Conservation (phyloP, 2,113 vertebrate species). For the Dasyurus viverrinus region DNA sequence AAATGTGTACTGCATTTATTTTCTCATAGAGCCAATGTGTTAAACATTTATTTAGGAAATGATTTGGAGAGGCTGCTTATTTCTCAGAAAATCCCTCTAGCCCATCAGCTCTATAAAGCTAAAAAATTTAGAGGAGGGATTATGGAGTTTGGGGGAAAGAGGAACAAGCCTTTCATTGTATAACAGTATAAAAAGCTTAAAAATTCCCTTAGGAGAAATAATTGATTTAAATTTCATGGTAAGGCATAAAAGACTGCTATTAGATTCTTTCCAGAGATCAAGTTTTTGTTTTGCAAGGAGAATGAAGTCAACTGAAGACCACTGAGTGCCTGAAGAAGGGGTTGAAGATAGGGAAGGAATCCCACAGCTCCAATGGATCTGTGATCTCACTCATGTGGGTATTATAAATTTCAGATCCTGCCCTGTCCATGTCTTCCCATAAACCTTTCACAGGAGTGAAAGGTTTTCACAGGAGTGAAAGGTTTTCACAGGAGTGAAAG, state of each 20-base stretch:
- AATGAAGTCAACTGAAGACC: background rate
- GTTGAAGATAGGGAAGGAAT: background rate
- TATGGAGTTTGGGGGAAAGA: background rate
- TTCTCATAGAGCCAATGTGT: background rate
- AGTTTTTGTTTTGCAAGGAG: background rate
- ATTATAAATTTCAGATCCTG: background rate
- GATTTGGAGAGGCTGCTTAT: background rate
- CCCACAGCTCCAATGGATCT: background rate
- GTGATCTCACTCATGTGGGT: background rate
- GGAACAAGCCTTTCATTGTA: background rate
- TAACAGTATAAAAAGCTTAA: background rate
- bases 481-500: no score
- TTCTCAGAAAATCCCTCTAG: background rate
- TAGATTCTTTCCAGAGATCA: background rate
- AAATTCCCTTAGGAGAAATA: background rate
- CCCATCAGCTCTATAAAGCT: background rate
- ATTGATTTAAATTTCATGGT: background rate
- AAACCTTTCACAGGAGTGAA: background rate
- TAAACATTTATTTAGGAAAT: background rate
- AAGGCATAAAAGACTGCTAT: background rate
- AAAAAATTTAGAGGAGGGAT: background rate
- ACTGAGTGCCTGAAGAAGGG: background rate
- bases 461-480: no score
- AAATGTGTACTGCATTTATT: background rate
- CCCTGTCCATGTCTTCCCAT: background rate